Percentiles rank a stretch among this genome's conserved stretches.
phyloP scores from a whole-genome alignment of 1,140 invertebrate genomes.

The Drosophila punjabiensis region DNA sequence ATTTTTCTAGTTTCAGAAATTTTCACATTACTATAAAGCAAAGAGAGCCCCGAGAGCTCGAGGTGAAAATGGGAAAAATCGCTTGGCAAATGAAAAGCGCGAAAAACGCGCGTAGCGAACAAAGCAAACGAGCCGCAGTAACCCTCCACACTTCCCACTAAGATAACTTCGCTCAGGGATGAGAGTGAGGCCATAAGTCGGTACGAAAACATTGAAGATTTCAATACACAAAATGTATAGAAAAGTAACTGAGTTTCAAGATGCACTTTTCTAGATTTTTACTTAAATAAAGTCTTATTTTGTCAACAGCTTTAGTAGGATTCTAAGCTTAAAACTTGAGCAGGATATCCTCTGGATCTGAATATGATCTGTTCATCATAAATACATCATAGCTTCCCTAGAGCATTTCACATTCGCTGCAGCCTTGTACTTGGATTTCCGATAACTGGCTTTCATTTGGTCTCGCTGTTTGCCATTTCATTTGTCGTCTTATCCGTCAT shows the following conservation, averaged over 20 bases:
- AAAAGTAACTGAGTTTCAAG: conserved; percentile 1
- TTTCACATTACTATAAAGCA: conserved; percentile 80
- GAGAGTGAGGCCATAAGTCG: conserved; percentile 30
- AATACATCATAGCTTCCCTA: background rate
- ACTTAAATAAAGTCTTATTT: too few species aligned
- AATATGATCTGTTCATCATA: too few species aligned
- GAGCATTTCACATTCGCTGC: conserved; percentile 29
- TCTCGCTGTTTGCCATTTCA: conserved; percentile 47
- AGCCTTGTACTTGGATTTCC: conserved; percentile 4
- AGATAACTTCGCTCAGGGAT: conserved; percentile 4
- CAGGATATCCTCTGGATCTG: too few species aligned
- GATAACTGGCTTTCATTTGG: conserved; percentile 32
- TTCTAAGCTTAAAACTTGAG: background rate
- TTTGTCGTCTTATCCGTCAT: conserved; percentile 58
- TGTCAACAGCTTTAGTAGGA: background rate
- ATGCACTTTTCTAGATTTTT: background rate
- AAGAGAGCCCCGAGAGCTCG: conserved; percentile 49
- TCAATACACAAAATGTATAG: conserved; percentile 2
- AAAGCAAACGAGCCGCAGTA: conserved; percentile 63
- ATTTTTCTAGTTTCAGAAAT: conserved; percentile 79
- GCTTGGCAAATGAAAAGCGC: conserved; percentile 80
- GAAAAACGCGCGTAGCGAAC: conserved; percentile 76
- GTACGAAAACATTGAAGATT: conserved; percentile 20
- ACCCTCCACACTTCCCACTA: conserved; percentile 11
- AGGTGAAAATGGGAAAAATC: conserved; percentile 80